phyloP scores from a whole-genome alignment of 1,140 invertebrate genomes.

The Antheraea mylitta region DNA sequence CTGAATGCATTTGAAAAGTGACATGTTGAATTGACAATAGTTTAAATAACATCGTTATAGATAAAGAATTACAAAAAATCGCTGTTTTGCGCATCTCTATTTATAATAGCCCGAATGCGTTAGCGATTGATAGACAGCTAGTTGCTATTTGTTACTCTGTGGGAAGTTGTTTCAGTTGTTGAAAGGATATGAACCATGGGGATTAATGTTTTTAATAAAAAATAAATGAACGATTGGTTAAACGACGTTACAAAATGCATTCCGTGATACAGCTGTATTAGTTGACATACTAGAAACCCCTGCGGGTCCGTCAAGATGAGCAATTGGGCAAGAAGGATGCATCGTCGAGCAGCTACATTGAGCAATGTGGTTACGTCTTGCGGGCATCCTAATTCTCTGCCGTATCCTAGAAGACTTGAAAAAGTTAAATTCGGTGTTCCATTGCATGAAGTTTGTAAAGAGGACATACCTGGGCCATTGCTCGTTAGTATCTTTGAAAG shows the following conservation, averaged over 20 bases:
- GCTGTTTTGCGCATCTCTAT: too few relatives aligned
- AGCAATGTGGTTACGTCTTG: conserved; percentile 94
- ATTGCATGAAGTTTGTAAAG: conserved; percentile 94
- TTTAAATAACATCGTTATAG: too few relatives aligned
- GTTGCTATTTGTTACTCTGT: not conserved
- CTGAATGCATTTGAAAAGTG: too few relatives aligned
- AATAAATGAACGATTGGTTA: not conserved
- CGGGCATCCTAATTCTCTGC: conserved; percentile 85
- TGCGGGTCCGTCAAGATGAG: conserved; percentile 82
- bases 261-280: not conserved
- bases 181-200: not conserved
- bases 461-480: conserved; percentile 94
- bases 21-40: too few relatives aligned
- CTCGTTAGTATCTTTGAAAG: conserved; percentile 81
- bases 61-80: too few relatives aligned
- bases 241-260: conserved; percentile 8
- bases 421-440: conserved; percentile 96
- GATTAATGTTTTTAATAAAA: conserved; percentile 6
- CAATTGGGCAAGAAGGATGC: conserved; percentile 94
- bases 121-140: too few relatives aligned
- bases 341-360: conserved; percentile 91
- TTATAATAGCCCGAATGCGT: too few relatives aligned
- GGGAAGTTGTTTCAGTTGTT: not conserved
- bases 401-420: conserved; percentile 90
- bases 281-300: conserved; percentile 1